Conservation (phyloP, 2,797 vertebrate genomes). For the Microchirus variegatus region DNA sequence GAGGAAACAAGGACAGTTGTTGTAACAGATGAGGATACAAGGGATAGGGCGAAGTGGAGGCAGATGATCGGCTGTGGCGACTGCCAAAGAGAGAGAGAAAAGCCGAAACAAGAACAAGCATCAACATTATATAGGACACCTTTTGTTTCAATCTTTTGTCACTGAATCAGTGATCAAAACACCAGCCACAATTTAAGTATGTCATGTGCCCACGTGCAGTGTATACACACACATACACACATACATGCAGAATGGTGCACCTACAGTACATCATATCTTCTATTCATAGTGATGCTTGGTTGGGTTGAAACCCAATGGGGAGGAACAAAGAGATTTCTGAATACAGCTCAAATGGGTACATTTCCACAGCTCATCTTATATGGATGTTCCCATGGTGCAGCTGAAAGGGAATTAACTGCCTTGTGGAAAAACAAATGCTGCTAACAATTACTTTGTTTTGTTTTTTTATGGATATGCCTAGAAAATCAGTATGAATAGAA, state of each 20-base stretch:
- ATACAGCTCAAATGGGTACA: constrained; percentile 62
- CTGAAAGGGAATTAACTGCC: constrained; percentile 60
- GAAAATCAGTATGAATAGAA: constrained; percentile 16
- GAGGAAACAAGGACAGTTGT: too few relatives aligned
- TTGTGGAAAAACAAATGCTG: constrained; percentile 37
- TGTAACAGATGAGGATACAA: too few relatives aligned
- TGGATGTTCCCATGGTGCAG: constrained; percentile 49
- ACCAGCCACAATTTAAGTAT: not conserved
- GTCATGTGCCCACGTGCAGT: constrained; percentile 4
- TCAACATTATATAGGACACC: constrained; percentile 31
- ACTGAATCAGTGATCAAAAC: constrained; percentile 32
- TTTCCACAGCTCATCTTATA: constrained; percentile 54
- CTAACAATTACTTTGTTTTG: constrained; percentile 37
- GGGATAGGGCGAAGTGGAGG: too few relatives aligned
- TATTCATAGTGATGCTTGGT: constrained; percentile 59
- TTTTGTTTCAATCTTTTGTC: constrained; percentile 44
- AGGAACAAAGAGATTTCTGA: constrained; percentile 68
- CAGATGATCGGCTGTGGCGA: too few relatives aligned
- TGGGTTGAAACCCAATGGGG: constrained; percentile 54
- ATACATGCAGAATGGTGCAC: constrained; percentile 26
- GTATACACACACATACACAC: constrained; percentile 7
- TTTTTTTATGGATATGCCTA: constrained; percentile 10
- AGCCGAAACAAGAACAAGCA: too few relatives aligned
- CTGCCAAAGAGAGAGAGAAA: too few relatives aligned
- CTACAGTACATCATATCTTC: constrained; percentile 53